Conservation (phyloP, 2,797 vertebrate genomes). For the Poecilia velifera region DNA sequence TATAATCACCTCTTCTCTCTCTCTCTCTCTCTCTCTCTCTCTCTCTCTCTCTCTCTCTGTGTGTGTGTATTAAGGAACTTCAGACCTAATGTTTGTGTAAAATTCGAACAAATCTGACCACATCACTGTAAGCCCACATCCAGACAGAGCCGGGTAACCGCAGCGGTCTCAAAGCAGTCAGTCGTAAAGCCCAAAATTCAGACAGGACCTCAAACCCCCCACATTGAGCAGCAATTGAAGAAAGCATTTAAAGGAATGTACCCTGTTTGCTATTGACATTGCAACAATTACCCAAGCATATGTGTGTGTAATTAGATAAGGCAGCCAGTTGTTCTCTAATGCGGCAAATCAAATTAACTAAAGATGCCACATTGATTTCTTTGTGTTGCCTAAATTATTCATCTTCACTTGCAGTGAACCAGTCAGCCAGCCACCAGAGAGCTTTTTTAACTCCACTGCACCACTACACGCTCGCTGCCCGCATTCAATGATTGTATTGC, state of each 20-base stretch:
- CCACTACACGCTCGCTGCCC: constrained; percentile 38
- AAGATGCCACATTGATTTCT: constrained; percentile 84
- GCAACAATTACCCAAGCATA: constrained; percentile 79
- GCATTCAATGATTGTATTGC: constrained; percentile 48
- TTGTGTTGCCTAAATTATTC: constrained; percentile 82
- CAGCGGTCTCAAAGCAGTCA: constrained; percentile 29
- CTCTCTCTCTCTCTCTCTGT: background rate
- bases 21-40: background rate
- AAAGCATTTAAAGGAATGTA: constrained; percentile 70
- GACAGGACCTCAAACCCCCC: constrained; percentile 58
- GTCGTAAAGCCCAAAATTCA: constrained; percentile 20
- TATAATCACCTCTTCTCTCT: no score
- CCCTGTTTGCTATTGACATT: constrained; percentile 77
- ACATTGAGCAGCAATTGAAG: constrained; percentile 56
- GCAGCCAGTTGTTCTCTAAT: constrained; percentile 81
- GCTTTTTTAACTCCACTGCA: constrained; percentile 56
- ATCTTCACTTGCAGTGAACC: constrained; percentile 76
- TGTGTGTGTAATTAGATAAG: constrained; percentile 82
- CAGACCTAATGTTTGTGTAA: background rate
- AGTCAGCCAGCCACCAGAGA: constrained; percentile 68
- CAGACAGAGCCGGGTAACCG: constrained; percentile 48
- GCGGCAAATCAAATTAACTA: constrained; percentile 83
- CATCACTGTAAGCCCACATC: constrained; percentile 12
- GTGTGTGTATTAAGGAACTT: background rate
- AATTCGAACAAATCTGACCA: constrained; percentile 32